A percentile compares a stretch with the other conserved stretches of the same genome.
Conservation (phyloP, 2,797 vertebrate genomes). For the Enteromius afrohamiltoni region DNA sequence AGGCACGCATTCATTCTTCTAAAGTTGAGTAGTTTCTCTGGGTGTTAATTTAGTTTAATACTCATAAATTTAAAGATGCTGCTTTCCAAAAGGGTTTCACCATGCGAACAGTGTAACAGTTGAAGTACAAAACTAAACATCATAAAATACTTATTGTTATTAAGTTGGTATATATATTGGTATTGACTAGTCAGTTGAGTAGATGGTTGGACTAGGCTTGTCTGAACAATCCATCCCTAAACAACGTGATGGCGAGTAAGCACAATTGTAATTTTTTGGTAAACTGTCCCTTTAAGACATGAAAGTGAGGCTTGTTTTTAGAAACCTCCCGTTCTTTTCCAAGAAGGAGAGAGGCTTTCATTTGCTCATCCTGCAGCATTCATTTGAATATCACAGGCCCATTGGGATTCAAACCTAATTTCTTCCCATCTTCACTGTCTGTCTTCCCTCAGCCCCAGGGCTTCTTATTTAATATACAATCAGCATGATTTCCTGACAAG, state of each 20-base stretch:
- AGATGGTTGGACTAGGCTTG: background rate
- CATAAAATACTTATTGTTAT: background rate
- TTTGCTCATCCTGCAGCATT: conserved; percentile 27
- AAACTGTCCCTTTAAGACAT: conserved; percentile 20
- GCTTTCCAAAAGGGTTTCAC: background rate
- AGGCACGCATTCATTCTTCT: background rate
- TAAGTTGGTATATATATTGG: too few relatives aligned
- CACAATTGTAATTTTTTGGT: background rate
- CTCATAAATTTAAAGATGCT: too few relatives aligned
- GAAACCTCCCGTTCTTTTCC: conserved; percentile 13
- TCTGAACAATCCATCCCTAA: background rate
- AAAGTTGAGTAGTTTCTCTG: background rate
- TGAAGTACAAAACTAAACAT: background rate
- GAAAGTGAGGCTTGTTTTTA: conserved; percentile 4
- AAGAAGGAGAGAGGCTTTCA: conserved; percentile 14
- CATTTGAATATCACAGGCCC: conserved; percentile 30
- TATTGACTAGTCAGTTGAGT: background rate
- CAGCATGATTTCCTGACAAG: conserved; percentile 63
- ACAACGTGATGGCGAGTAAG: background rate
- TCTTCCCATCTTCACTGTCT: conserved; percentile 38
- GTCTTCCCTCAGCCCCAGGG: conserved; percentile 47
- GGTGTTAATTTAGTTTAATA: too few relatives aligned
- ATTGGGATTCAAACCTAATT: conserved; percentile 46
- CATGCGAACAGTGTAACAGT: too few relatives aligned
- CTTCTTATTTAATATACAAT: conserved; percentile 63